These are phyloP conservation scores for Sepioteuthis lessoniana DNA, from an alignment of 2,888 invertebrate species.

Conservation along the genomic window DNA sequence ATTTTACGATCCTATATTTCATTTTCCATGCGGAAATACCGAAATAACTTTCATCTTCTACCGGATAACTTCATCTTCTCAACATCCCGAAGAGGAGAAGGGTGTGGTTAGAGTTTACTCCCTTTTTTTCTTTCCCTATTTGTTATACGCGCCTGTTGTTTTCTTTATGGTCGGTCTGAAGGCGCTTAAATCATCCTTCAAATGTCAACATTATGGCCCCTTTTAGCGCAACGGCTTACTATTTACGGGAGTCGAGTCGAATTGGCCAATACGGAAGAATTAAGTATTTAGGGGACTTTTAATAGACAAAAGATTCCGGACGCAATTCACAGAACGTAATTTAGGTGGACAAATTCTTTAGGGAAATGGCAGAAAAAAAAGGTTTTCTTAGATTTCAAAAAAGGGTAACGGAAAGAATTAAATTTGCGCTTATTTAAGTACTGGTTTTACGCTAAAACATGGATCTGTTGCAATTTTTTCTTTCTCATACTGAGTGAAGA, in stretches of 20 bases:
- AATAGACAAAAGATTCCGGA: background rate
- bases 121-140: background rate
- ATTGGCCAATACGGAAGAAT: background rate
- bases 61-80: background rate
- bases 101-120: background rate
- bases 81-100: background rate
- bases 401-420: too few species aligned
- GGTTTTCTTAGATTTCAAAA: too few species aligned
- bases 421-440: too few species aligned
- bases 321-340: background rate
- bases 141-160: background rate
- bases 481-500: too few species aligned
- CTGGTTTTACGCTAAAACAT: too few species aligned
- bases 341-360: background rate
- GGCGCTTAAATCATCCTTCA: background rate
- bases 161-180: background rate
- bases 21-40: background rate
- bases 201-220: background rate
- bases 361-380: too few species aligned
- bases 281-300: background rate
- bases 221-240: background rate
- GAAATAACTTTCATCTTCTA: background rate
- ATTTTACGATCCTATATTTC: conserved; percentile 17
- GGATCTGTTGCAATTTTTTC: too few species aligned
- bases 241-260: background rate